Evolutionary conservation across 2,888 invertebrate species (phyloP), one percentile per base, ranked within the genome.

Genomic region (Pachycephus smyrnensis): DNA sequence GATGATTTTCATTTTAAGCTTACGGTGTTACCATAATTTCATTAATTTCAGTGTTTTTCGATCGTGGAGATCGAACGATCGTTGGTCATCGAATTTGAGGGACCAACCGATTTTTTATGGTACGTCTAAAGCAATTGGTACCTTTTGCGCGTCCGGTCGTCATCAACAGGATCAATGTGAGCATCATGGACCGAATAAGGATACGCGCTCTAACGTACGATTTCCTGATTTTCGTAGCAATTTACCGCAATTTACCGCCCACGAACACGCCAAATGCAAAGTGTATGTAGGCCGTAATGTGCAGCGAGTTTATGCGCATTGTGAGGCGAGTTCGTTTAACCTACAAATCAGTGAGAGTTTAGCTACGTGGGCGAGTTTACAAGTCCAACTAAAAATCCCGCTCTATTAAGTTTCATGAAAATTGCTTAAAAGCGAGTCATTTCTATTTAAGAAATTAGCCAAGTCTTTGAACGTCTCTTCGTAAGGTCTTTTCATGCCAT

Each of bases 141-240:
- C 23, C 23, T 9, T 1, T 9, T 55, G 55, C 23, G 15, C 55
- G 55, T 9, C 1, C 55, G 55, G 55, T 55, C 55, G 6, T 55
- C 55, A 23, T 55, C 55, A 9, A 2, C 55, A 9, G 55, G 55
- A 55, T 55, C 23, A 23, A 55, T 23, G 55, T 23, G 55, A 55
- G 55, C 55, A 55, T 23, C 55, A 23, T 55, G 15, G 55, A 9
- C 37, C 74, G 36, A 35, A 74, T 74, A 74, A 74, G 74, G 74
- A 74, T 23, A 36, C 74, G 35, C 74, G 71, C n/a, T 71, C 71
- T 71, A 71, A 82, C 77, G 79, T 84, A 87, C 86, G 85, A 86
- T 88, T 89, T 89, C 88, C 87, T 87, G 88, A 89, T 89, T 89
- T 89, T 88, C 88, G 86, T 86, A 84, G 86, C 85, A 87, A 89